Conservation (phyloP, 2,888 invertebrate genomes). For the Thereva unica region DNA sequence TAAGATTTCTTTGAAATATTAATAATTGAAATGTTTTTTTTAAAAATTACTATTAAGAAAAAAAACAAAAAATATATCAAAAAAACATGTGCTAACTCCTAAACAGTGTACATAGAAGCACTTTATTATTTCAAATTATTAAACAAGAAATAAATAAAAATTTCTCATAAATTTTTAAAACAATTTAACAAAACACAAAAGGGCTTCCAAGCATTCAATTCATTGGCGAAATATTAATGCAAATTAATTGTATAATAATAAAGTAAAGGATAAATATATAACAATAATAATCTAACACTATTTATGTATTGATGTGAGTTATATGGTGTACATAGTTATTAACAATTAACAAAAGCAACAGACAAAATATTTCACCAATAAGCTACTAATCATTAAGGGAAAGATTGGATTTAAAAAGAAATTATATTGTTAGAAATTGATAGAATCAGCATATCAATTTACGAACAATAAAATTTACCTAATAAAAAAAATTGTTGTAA, state of each 20-base stretch:
- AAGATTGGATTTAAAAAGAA: conserved; percentile 29
- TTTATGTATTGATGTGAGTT: conserved; percentile 11
- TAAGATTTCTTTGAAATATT: no score
- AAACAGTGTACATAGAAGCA: conserved; percentile 16
- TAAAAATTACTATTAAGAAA: no score
- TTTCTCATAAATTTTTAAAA: conserved; percentile 33
- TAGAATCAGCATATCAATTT: conserved; percentile 59
- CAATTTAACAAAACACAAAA: conserved; percentile 54
- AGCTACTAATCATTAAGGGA: conserved; percentile 10
- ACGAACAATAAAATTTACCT: conserved; percentile 46
- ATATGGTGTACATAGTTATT: no score
- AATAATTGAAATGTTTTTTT: no score
- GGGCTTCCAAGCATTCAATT: conserved; percentile 52
- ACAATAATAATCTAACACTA: conserved; percentile 18
- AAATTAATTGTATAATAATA: conserved; percentile 33
- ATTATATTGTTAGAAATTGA: conserved; percentile 49
- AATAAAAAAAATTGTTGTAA: conserved; percentile 45
- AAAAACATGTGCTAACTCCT: background rate
- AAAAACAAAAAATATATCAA: no score
- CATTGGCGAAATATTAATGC: conserved; percentile 41
- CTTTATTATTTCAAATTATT: conserved; percentile 28
- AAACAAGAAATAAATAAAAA: conserved; percentile 4
- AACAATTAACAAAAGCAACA: background rate
- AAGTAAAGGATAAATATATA: conserved; percentile 10
- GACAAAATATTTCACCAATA: conserved; percentile 22